Percentiles rank a stretch among this genome's conserved stretches.
Evolutionary conservation across 2,113 vertebrate species (phyloP).

Genomic region (Colaptes auratus): DNA sequence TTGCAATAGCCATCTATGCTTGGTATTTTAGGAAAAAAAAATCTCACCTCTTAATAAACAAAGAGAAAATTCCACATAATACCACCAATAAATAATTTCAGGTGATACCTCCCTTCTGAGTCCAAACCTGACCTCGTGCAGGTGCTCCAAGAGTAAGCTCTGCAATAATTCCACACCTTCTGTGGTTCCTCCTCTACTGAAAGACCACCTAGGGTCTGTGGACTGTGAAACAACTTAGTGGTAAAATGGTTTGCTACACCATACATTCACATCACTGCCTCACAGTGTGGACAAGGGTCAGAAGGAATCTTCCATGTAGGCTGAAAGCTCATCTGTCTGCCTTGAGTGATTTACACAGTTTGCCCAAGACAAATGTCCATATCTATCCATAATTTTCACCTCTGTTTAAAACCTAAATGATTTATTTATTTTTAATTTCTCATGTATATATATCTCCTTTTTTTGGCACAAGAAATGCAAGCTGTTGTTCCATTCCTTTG

Average conservation of each 20-base stretch:
- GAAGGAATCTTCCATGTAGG: background rate
- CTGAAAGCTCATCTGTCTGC: background rate
- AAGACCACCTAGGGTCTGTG: background rate
- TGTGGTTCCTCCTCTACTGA: background rate
- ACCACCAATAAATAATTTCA: background rate
- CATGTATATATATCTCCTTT: background rate
- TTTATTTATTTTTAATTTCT: background rate
- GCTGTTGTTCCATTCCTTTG: background rate
- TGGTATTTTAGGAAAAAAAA: background rate
- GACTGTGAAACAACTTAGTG: background rate
- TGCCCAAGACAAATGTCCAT: background rate
- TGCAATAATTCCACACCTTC: background rate
- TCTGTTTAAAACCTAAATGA: background rate
- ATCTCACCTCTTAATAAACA: background rate
- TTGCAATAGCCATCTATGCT: background rate
- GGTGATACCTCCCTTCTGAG: background rate
- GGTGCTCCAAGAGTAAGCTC: background rate
- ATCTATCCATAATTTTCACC: background rate
- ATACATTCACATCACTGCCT: background rate
- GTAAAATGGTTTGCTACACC: background rate
- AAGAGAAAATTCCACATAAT: background rate
- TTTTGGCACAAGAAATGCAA: background rate
- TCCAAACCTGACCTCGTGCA: background rate
- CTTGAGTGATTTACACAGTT: background rate
- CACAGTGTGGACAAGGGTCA: background rate